Evolutionary conservation across 2,888 invertebrate genomes (phyloP).

Genomic region (Cataglyphis rosenhaueri): DNA sequence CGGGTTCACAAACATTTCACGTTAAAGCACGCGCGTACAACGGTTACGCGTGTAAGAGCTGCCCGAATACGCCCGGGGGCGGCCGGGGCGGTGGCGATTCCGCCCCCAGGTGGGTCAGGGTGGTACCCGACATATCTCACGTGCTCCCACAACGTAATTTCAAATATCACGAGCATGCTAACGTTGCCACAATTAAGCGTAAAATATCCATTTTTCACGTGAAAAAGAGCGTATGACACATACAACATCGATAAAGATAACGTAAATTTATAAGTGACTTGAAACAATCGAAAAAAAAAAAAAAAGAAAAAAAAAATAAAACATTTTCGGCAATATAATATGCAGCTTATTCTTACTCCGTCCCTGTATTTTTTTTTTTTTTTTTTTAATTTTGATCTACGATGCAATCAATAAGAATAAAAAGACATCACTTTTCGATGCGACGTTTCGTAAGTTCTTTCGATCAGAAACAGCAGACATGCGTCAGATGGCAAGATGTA

Average conservation of each 20-base stretch:
- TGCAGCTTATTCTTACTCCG: not conserved
- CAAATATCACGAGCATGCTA: constrained; percentile 69
- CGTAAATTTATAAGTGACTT: not conserved
- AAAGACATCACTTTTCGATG: not conserved
- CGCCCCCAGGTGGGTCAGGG: constrained; percentile 85
- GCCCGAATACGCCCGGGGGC: constrained; percentile 84
- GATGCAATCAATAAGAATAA: not conserved
- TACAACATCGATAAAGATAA: not conserved
- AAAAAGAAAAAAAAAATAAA: not conserved
- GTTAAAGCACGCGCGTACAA: constrained; percentile 46
- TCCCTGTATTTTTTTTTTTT: no score
- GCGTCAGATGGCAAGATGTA: constrained; percentile 61
- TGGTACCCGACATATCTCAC: constrained; percentile 77
- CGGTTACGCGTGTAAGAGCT: constrained; percentile 71
- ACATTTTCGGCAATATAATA: not conserved
- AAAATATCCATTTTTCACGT: not conserved
- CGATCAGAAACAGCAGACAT: constrained; percentile 18
- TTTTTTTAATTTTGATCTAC: not conserved
- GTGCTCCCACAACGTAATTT: constrained; percentile 62
- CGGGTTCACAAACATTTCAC: constrained; percentile 49
- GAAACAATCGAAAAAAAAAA: no score
- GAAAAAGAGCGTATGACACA: constrained; percentile 13
- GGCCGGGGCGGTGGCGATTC: constrained; percentile 84
- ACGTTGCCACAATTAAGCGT: constrained; percentile 17
- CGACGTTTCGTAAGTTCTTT: constrained; percentile 11